Evolutionary conservation across 2,113 vertebrate species (phyloP), one percentile per base, ranked within the genome.

Genomic region (Upupa epops): DNA sequence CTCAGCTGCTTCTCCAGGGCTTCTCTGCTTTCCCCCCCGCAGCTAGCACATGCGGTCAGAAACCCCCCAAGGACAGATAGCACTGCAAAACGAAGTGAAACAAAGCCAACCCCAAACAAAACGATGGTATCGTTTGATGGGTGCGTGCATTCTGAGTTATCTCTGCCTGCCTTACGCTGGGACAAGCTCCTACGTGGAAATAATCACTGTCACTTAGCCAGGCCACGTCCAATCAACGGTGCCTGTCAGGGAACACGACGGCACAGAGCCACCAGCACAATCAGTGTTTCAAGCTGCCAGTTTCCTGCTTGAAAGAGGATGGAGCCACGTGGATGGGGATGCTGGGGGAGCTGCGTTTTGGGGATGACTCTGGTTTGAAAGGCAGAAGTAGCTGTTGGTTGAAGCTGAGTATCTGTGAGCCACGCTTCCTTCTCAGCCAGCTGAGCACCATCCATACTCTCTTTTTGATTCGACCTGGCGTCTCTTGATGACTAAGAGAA

Each of bases 401-500:
- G 26, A 45, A 86, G 76, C 25, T 5, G 12, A 70, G 24, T 46
- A 28, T 69, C n/a, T 5, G 2, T n/a, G 60, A 86, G 18, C 65
- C 26, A 64, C 55, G 58, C 20, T 21, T 74, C 65, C n/a, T 83
- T 17, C 68, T 80, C 68, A 52, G n/a, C 52, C 71, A 48, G 36
- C 32, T 68, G 21, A 74, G 61, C 61, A 46, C 22, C 37, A 88
- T 66, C 48, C n/a, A 21, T 0, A 0, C 16, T 29, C 5, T 29
- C 5, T 60, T 60, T 73, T 42, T 29, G 18, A 74, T 81, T 82
- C 86, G 65, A 71, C 88, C 49, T 84, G 52, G 13, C 70, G 61
- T 61, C 73, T 90, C 85, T 63, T 79, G 93, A 81, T 72, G 73
- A 94, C 81, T 94, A 86, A 92, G 77, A 71, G 83, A 95, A 89